Evolutionary conservation across 2,888 invertebrate species (phyloP).

Genomic region (Xylophagus ater): DNA sequence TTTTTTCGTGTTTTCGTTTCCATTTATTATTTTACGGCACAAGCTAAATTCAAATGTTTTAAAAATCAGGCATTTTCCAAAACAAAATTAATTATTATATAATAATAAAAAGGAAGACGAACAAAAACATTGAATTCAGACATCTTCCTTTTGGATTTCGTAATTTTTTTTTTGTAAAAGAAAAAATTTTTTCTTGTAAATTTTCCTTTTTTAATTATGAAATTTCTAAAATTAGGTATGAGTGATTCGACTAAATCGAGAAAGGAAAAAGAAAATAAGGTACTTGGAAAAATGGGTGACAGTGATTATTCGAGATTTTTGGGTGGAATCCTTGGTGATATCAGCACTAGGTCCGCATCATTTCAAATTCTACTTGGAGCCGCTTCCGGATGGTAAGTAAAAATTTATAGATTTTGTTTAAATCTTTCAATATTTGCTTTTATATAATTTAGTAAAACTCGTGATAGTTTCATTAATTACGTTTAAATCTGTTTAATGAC

Average conservation of each 20-base stretch:
- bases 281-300: conserved; percentile 46
- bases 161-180: too few relatives aligned
- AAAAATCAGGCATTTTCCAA: too few relatives aligned
- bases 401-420: not conserved
- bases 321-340: conserved; percentile 65
- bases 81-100: too few relatives aligned
- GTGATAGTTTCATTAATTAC: not conserved
- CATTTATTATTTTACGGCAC: too few relatives aligned
- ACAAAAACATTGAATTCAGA: too few relatives aligned
- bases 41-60: too few relatives aligned
- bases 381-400: conserved; percentile 73
- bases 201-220: too few relatives aligned
- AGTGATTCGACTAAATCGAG: conserved; percentile 22
- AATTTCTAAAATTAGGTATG: too few relatives aligned
- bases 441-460: not conserved
- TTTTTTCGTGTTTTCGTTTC: too few relatives aligned
- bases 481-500: not conserved
- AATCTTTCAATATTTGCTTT: not conserved
- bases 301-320: conserved; percentile 60
- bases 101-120: too few relatives aligned
- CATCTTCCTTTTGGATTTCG: too few relatives aligned
- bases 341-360: conserved; percentile 73
- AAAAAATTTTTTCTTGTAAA: too few relatives aligned
- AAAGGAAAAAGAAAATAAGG: conserved; percentile 36
- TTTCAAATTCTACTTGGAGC: conserved; percentile 82